These are phyloP conservation scores for Amphipoea oculea DNA, from an alignment of 2,888 invertebrate species.

Conservation along the genomic window DNA sequence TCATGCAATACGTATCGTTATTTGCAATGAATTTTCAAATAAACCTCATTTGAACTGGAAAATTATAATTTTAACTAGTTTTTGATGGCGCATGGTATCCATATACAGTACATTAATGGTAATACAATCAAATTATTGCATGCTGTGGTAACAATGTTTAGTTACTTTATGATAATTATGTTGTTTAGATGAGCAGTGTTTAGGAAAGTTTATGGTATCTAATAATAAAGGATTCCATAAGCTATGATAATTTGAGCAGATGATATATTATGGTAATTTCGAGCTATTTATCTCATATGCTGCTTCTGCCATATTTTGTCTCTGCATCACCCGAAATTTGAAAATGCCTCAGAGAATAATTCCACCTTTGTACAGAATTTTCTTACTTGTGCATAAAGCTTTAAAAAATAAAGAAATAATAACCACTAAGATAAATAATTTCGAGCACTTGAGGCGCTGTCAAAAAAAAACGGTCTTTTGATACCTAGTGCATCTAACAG, in stretches of 20 bases:
- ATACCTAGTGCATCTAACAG: background rate
- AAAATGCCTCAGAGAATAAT: background rate
- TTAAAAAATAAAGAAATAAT: too few species aligned
- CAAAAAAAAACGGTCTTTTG: background rate
- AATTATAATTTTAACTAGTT: slow-evolving; percentile 67
- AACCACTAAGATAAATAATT: too few species aligned
- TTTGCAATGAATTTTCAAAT: slow-evolving; percentile 70
- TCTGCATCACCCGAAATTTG: background rate
- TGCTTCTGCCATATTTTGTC: background rate
- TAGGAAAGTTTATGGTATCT: background rate
- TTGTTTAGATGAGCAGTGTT: background rate
- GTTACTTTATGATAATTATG: background rate
- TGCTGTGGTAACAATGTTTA: background rate
- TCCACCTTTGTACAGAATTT: background rate
- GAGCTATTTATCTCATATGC: too few species aligned
- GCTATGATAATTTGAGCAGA: too few species aligned
- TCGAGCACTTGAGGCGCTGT: background rate
- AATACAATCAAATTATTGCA: slow-evolving; percentile 1
- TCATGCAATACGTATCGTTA: slow-evolving; percentile 58
- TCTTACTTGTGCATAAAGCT: too few species aligned
- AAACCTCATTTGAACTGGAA: slow-evolving; percentile 60
- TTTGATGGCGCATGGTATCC: slow-evolving; percentile 29
- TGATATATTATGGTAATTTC: too few species aligned
- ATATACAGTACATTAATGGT: slow-evolving; percentile 18
- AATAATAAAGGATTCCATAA: too few species aligned